These are phyloP conservation scores for Ormyrus nitidulus DNA, from an alignment of 2,888 invertebrate genomes.

Conservation along the genomic window DNA sequence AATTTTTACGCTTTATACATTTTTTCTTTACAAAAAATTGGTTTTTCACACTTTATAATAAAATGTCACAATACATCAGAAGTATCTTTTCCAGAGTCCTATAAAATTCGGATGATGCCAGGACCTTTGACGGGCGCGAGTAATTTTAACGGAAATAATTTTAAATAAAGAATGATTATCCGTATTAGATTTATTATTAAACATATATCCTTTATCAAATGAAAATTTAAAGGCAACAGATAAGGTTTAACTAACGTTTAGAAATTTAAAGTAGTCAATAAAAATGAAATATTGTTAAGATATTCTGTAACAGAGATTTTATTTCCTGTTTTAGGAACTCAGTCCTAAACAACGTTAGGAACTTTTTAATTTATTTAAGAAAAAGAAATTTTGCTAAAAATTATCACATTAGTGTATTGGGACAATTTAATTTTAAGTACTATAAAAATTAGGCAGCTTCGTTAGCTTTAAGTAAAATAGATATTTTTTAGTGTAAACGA, in stretches of 20 bases:
- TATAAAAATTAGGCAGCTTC: no score
- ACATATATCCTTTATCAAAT: background rate
- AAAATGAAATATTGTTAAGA: no score
- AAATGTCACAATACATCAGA: slow-evolving; percentile 44
- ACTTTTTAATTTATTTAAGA: no score
- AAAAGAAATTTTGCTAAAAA: no score
- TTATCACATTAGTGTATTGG: no score
- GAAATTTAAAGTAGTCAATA: background rate
- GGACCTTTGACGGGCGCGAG: slow-evolving; percentile 15
- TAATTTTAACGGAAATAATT: background rate
- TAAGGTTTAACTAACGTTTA: background rate
- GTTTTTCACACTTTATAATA: slow-evolving; percentile 45
- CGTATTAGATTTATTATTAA: background rate
- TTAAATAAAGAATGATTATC: background rate
- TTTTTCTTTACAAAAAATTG: slow-evolving; percentile 53
- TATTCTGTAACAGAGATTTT: no score
- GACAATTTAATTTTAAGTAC: no score
- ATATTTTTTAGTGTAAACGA: no score
- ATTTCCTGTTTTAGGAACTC: no score
- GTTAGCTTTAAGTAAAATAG: no score
- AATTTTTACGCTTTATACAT: slow-evolving; percentile 55
- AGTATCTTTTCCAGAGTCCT: slow-evolving; percentile 27
- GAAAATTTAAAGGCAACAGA: background rate
- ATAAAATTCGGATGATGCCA: slow-evolving; percentile 35
- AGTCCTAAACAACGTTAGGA: no score